Evolutionary conservation across 2,113 vertebrate genomes (phyloP).

Genomic region (Phoenicopterus ruber): DNA sequence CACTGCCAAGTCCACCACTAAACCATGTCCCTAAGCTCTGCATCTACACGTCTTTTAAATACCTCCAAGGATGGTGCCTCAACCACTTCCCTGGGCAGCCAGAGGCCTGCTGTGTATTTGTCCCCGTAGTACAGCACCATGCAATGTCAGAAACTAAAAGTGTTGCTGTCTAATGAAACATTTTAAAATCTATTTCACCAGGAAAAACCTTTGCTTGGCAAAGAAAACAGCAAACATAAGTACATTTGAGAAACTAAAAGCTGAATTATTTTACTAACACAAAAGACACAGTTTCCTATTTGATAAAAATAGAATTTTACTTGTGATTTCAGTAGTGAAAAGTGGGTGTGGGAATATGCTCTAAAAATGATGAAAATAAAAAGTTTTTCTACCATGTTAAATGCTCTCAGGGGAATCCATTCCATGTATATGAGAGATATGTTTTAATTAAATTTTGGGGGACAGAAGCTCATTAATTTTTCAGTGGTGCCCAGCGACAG

Average conservation of each 20-base stretch:
- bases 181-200: not conserved
- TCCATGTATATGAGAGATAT: fast-evolving
- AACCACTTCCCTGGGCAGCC: too few relatives aligned
- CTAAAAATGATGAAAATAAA: not conserved
- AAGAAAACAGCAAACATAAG: not conserved
- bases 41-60: too few relatives aligned
- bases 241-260: not conserved
- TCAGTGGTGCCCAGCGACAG: too few relatives aligned
- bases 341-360: fast-evolving
- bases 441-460: not conserved
- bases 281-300: not conserved
- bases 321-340: not conserved
- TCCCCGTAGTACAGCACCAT: not conserved
- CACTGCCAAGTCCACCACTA: too few relatives aligned
- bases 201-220: too few relatives aligned
- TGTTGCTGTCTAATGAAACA: not conserved
- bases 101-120: not conserved
- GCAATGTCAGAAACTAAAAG: not conserved
- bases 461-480: not conserved
- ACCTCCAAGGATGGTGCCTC: too few relatives aligned
- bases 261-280: not conserved
- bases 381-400: not conserved
- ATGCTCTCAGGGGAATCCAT: not conserved
- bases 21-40: too few relatives aligned
- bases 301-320: not conserved